Percentiles rank a stretch among this genome's conserved stretches.
phyloP scores from a whole-genome alignment of 1,140 invertebrate species.

The Drosophila repleta region DNA sequence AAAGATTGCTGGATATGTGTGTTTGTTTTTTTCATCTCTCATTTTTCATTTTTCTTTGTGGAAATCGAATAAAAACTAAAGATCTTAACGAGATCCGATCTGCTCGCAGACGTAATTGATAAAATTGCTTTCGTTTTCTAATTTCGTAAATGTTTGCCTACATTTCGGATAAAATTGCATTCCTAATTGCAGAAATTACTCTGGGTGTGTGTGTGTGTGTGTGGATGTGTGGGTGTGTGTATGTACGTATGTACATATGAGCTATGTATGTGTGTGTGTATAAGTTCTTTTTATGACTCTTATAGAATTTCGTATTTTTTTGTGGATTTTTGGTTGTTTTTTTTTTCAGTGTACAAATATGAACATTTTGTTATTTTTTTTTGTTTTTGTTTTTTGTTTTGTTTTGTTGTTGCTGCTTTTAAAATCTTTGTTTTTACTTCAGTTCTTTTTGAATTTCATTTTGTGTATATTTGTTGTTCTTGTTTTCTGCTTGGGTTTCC shows the following conservation, averaged over 20 bases:
- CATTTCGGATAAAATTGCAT: slow-evolving; percentile 28
- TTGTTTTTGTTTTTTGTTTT: slow-evolving; percentile 44
- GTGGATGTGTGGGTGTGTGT: slow-evolving; percentile 3
- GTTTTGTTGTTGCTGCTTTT: slow-evolving; percentile 67
- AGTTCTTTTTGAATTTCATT: slow-evolving; percentile 79
- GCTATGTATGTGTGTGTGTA: no score
- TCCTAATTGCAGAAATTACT: slow-evolving; percentile 2
- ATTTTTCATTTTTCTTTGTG: no score
- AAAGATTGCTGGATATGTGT: slow-evolving; percentile 56
- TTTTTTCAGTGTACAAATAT: slow-evolving; percentile 60
- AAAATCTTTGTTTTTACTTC: slow-evolving; percentile 82
- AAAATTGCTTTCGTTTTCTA: slow-evolving; percentile 10
- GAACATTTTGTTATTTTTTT: slow-evolving; percentile 42
- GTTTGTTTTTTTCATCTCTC: slow-evolving; percentile 5
- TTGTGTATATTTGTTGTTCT: slow-evolving; percentile 47
- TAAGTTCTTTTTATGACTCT: slow-evolving; percentile 2
- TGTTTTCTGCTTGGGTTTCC: slow-evolving; percentile 37
- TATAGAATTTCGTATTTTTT: background rate
- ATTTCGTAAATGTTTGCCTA: slow-evolving; percentile 1
- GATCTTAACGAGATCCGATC: background rate
- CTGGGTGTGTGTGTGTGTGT: slow-evolving; percentile 19
- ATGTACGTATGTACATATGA: slow-evolving; percentile 24
- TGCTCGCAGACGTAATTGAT: slow-evolving; percentile 17
- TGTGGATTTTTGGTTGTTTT: background rate
- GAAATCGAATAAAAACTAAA: slow-evolving; percentile 12